Conservation (phyloP, 2,113 vertebrate genomes). For the Colossoma macropomum region DNA sequence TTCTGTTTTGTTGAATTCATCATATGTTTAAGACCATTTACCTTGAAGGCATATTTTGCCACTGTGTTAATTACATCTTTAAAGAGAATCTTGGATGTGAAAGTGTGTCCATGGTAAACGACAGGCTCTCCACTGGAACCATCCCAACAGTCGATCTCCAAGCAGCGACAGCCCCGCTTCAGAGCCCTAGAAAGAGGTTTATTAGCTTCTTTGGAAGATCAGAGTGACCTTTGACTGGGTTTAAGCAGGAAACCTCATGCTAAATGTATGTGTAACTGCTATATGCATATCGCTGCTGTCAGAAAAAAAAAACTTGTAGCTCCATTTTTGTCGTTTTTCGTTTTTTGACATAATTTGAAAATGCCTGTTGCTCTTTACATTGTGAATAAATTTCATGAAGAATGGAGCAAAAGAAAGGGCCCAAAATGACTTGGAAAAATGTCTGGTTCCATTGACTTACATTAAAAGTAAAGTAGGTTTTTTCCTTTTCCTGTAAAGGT, state of each 20-base stretch:
- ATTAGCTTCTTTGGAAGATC: background rate
- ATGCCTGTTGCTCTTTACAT: too few species aligned
- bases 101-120: conserved; percentile 93
- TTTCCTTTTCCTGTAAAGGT: too few species aligned
- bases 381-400: too few species aligned
- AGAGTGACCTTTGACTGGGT: background rate
- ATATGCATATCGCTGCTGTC: too few species aligned
- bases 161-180: conserved; percentile 91
- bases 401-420: too few species aligned
- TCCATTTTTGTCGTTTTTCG: too few species aligned
- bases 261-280: background rate
- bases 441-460: too few species aligned
- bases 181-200: conserved; percentile 73
- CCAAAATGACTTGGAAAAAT: too few species aligned
- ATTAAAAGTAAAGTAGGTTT: too few species aligned
- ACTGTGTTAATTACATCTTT: conserved; percentile 86
- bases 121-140: conserved; percentile 89
- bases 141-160: conserved; percentile 97
- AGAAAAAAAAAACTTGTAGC: too few species aligned
- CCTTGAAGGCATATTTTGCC: conserved; percentile 92
- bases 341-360: too few species aligned
- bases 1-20: background rate
- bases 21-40: conserved; percentile 58
- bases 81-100: conserved; percentile 94
- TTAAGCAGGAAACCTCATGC: background rate